Evolutionary conservation across 2,113 vertebrate genomes (phyloP).

Genomic region (Myotis yumanensis): DNA sequence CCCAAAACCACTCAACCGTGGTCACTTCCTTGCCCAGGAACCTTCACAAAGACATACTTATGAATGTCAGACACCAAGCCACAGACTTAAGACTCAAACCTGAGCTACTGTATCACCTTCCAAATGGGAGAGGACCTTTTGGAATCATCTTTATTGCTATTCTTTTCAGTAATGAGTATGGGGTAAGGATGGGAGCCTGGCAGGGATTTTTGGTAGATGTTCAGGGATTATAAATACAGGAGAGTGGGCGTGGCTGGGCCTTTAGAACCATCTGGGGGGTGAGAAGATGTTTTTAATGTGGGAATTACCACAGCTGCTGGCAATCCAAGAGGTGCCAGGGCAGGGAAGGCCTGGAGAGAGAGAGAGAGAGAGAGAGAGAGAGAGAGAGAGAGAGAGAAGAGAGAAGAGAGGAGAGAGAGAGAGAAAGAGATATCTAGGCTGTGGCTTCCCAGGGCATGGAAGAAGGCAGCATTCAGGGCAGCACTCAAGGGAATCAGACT

Average conservation of each 20-base stretch:
- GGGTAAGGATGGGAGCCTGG: not conserved
- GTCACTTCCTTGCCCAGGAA: not conserved
- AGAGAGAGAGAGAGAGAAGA: too few relatives aligned
- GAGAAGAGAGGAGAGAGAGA: too few relatives aligned
- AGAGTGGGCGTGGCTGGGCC: not conserved
- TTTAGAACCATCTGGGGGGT: not conserved
- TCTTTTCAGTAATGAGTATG: not conserved
- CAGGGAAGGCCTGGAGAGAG: not conserved
- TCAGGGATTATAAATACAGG: not conserved
- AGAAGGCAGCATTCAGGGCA: not conserved
- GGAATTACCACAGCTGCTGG: not conserved
- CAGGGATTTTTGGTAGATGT: not conserved
- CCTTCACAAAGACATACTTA: not conserved
- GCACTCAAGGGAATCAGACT: not conserved
- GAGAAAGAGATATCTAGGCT: too few relatives aligned
- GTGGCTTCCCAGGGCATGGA: not conserved
- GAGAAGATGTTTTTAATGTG: not conserved
- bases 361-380: too few relatives aligned
- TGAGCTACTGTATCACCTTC: not conserved
- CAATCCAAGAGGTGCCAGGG: not conserved
- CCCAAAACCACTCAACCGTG: rapidly evolving
- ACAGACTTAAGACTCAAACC: not conserved
- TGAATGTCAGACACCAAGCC: not conserved
- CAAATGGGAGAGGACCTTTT: not conserved
- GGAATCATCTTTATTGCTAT: not conserved